Conservation (phyloP, 2,113 vertebrate species). For the Ochotona curzoniae region DNA sequence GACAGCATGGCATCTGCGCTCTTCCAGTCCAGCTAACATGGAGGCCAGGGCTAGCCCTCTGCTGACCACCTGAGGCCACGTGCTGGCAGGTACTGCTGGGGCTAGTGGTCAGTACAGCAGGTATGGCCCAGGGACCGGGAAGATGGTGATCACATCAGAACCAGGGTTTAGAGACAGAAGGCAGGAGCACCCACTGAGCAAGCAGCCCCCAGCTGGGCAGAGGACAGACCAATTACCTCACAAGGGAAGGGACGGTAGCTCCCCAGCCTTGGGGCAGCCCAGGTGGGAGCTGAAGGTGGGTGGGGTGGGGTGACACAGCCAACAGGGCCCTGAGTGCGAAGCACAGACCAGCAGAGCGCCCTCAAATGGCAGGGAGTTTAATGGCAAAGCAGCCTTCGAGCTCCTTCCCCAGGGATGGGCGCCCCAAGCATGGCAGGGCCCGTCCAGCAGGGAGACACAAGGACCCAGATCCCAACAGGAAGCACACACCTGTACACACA, state of each 20-base stretch:
- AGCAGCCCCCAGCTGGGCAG: not conserved
- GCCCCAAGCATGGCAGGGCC: not conserved
- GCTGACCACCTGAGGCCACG: not conserved
- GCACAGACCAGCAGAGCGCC: not conserved
- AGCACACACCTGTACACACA: not conserved
- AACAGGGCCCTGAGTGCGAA: not conserved
- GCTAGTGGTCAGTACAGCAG: not conserved
- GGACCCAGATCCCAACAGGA: not conserved
- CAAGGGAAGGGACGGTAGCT: not conserved
- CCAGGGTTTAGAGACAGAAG: not conserved
- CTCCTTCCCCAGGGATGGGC: not conserved
- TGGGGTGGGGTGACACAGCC: not conserved
- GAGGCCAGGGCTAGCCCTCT: not conserved
- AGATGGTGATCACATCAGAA: not conserved
- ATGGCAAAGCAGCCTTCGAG: slow-evolving; percentile 56
- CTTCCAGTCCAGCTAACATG: not conserved
- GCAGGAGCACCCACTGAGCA: not conserved
- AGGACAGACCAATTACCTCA: not conserved
- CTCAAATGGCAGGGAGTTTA: slow-evolving; percentile 37
- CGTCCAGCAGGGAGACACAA: not conserved
- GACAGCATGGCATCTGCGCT: not conserved
- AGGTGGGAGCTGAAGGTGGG: not conserved
- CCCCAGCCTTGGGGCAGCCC: not conserved
- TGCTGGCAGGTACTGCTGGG: not conserved
- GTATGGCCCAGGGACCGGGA: not conserved